Conservation (phyloP, 2,113 vertebrate genomes). For the Catagonus wagneri region DNA sequence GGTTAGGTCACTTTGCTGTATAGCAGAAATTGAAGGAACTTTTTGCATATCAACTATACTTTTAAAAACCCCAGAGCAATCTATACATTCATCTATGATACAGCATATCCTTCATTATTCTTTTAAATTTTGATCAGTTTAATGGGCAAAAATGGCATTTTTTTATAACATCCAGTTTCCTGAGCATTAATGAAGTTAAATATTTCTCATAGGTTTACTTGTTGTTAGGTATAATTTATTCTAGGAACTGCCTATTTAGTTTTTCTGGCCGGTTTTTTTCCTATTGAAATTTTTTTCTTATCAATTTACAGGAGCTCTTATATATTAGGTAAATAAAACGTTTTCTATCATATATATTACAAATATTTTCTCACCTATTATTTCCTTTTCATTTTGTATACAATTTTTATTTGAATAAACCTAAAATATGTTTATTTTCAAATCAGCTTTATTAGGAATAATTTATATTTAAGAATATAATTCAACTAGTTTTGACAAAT, state of each 20-base stretch:
- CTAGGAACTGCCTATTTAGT: not conserved
- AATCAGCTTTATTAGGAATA: too few relatives aligned
- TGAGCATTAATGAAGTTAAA: not conserved
- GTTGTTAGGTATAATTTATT: not conserved
- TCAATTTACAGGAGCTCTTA: not conserved
- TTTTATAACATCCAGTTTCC: not conserved
- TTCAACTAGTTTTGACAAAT: too few relatives aligned
- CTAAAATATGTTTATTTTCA: too few relatives aligned
- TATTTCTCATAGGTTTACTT: not conserved
- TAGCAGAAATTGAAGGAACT: too few relatives aligned
- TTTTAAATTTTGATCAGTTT: not conserved
- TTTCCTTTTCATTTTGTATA: too few relatives aligned
- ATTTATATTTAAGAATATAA: too few relatives aligned
- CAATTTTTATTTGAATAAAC: too few relatives aligned
- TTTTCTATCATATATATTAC: too few relatives aligned
- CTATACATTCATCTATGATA: not conserved
- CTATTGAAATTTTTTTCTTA: not conserved
- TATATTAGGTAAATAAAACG: too few relatives aligned
- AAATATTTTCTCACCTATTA: too few relatives aligned
- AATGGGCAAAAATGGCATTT: not conserved
- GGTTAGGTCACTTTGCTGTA: too few relatives aligned
- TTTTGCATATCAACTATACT: too few relatives aligned
- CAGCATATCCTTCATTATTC: not conserved
- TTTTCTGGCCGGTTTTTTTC: not conserved
- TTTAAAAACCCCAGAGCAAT: not conserved